phyloP scores from a whole-genome alignment of 1,140 invertebrate genomes.

The Pseudomyrmex flavicornis region DNA sequence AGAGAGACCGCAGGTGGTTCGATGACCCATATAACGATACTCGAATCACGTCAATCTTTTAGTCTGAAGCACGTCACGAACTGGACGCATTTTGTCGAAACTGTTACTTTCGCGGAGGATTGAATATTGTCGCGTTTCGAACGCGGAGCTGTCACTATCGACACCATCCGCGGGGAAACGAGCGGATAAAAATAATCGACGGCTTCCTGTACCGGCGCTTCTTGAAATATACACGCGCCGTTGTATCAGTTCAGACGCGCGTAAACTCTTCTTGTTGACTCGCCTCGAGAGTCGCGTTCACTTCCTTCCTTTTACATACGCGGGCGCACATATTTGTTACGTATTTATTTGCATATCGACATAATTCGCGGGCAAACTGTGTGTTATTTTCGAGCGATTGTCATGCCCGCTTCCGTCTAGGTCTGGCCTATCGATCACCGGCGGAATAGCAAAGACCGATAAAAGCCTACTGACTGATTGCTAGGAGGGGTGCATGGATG shows the following conservation, averaged over 20 bases:
- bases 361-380: conserved; percentile 34
- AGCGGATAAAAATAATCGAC: conserved; percentile 62
- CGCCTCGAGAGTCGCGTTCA: not conserved
- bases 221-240: conserved; percentile 64
- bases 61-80: not conserved
- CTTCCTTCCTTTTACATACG: not conserved
- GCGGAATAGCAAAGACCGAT: conserved; percentile 28
- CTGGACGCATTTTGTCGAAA: conserved; percentile 1
- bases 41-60: conserved; percentile 24
- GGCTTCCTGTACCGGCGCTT: conserved; percentile 27
- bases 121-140: not conserved
- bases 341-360: not conserved
- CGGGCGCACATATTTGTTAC: not conserved
- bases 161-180: conserved; percentile 2
- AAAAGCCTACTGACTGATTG: conserved; percentile 55
- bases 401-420: not conserved
- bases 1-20: not conserved
- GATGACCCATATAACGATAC: not conserved
- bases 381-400: conserved; percentile 48
- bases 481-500: conserved; percentile 21
- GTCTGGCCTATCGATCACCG: conserved; percentile 43
- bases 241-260: conserved; percentile 46
- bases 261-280: conserved; percentile 36
- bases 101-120: not conserved
- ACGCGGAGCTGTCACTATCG: conserved; percentile 2